Evolutionary conservation across 2,113 vertebrate species (phyloP).

Genomic region (Aix galericulata): DNA sequence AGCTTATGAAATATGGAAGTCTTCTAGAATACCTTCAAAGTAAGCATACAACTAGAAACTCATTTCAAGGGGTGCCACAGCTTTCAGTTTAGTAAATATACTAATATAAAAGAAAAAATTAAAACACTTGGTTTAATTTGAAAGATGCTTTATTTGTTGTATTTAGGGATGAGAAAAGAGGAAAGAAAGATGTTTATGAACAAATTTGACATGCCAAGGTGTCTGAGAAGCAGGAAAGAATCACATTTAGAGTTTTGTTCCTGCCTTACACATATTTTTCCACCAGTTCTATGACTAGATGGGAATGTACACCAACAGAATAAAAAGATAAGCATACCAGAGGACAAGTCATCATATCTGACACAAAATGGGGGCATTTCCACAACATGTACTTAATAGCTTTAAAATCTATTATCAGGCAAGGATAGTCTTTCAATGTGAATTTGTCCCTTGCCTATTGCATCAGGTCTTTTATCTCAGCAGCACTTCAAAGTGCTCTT

Average conservation of each 20-base stretch:
- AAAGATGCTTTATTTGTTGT: neutral
- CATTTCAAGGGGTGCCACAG: slow-evolving; percentile 25
- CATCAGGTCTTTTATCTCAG: slow-evolving; percentile 28
- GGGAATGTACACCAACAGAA: neutral
- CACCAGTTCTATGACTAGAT: neutral
- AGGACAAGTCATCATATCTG: slow-evolving; percentile 7
- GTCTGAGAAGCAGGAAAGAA: neutral
- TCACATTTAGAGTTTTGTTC: neutral
- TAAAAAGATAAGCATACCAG: slow-evolving; percentile 15
- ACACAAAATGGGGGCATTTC: slow-evolving; percentile 25
- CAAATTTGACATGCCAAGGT: neutral
- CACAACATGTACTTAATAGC: slow-evolving; percentile 9
- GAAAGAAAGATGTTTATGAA: neutral
- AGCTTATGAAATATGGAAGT: slow-evolving; percentile 95
- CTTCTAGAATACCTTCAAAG: slow-evolving; percentile 91
- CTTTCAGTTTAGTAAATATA: slow-evolving; percentile 43
- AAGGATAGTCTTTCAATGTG: neutral
- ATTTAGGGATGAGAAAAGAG: neutral
- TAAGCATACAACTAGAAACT: slow-evolving; percentile 77
- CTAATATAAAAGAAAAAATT: slow-evolving; percentile 6
- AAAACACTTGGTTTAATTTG: neutral
- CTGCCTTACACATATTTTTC: slow-evolving; percentile 5
- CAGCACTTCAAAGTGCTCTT: slow-evolving; percentile 16
- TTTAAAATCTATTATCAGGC: slow-evolving; percentile 46
- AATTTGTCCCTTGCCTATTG: neutral